phyloP scores from a whole-genome alignment of 2,888 invertebrate species.

The Scrobipalpa costella region DNA sequence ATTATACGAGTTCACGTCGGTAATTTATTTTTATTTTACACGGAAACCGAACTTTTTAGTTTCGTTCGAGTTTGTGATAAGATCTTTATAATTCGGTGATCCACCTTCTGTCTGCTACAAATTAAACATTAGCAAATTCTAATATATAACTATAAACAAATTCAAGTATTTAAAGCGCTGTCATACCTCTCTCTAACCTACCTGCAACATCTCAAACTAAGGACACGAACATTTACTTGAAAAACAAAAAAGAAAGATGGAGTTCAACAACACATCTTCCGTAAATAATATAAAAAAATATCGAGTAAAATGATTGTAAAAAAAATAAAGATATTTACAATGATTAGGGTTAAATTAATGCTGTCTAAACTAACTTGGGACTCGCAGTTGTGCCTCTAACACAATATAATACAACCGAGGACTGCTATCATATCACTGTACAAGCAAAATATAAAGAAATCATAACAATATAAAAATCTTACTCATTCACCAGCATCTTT shows the following conservation, averaged over 20 bases:
- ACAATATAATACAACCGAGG: slow-evolving; percentile 41
- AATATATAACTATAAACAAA: neutral
- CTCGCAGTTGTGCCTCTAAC: slow-evolving; percentile 38
- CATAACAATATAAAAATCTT: slow-evolving; percentile 28
- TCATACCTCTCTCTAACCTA: neutral
- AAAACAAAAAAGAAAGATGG: neutral
- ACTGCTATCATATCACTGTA: slow-evolving; percentile 40
- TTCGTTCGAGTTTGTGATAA: neutral
- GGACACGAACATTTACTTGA: neutral
- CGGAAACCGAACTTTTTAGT: neutral
- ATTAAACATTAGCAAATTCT: neutral
- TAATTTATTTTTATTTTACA: neutral
- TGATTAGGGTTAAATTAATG: slow-evolving; percentile 52
- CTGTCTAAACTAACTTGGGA: slow-evolving; percentile 42
- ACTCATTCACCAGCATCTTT: slow-evolving; percentile 13
- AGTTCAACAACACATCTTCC: slow-evolving; percentile 47
- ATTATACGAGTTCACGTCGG: neutral
- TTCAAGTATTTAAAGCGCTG: neutral
- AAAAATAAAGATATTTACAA: slow-evolving; percentile 68
- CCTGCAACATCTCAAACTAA: neutral
- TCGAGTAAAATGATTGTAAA: slow-evolving; percentile 65
- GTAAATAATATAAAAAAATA: slow-evolving; percentile 71
- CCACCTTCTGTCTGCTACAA: neutral
- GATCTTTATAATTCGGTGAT: neutral
- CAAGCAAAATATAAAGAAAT: slow-evolving; percentile 25